These are phyloP conservation scores for Hypselothyrea guttata DNA, from an alignment of 2,888 invertebrate genomes.

Conservation along the genomic window DNA sequence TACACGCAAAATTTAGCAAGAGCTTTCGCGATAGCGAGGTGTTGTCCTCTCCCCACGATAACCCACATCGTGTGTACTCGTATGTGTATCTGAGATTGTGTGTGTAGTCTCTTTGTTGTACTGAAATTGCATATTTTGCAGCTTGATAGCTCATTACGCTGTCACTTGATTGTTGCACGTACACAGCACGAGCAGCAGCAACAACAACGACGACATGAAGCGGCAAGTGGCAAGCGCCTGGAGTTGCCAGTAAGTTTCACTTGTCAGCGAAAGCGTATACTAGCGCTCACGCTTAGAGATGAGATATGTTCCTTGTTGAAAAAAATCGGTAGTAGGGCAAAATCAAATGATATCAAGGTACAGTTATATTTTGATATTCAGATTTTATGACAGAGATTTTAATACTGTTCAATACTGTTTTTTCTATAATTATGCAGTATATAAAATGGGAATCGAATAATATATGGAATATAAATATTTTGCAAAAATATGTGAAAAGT, in stretches of 20 bases:
- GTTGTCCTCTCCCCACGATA: conserved; percentile 27
- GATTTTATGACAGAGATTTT: too few species aligned
- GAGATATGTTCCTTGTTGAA: background rate
- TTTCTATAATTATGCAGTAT: too few species aligned
- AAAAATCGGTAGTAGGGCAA: background rate
- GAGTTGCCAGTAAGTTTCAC: conserved; percentile 24
- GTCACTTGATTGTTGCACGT: conserved; percentile 77
- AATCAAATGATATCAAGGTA: background rate
- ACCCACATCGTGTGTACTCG: background rate
- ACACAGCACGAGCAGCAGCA: conserved; percentile 28
- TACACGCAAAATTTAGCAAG: conserved; percentile 76
- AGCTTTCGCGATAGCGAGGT: conserved; percentile 66
- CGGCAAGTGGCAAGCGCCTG: conserved; percentile 14
- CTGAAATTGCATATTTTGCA: conserved; percentile 77
- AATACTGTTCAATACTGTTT: too few species aligned
- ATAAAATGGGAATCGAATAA: too few species aligned
- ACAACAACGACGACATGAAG: background rate
- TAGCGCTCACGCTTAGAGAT: conserved; percentile 33
- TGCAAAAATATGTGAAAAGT: too few species aligned
- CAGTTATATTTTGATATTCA: too few species aligned
- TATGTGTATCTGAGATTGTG: conserved; percentile 5
- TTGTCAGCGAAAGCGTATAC: conserved; percentile 24
- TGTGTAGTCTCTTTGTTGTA: conserved; percentile 49
- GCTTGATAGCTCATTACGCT: conserved; percentile 78
- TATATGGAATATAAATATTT: too few species aligned